Base-by-base conservation (phyloP, 1,140 invertebrate genomes). In the Penaeus japonicus region DNA sequence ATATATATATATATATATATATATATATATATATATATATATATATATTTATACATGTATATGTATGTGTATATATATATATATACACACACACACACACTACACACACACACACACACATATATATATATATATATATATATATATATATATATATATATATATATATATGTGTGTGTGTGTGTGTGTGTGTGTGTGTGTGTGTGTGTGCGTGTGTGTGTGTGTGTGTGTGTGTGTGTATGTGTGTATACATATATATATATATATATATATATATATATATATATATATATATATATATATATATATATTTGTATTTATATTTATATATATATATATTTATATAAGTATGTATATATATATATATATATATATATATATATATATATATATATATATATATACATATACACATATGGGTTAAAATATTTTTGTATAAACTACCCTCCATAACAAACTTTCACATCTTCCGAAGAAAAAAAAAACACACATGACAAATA, bases 81-180 rank as follows among this genome's bases (percentile, higher is more conserved):
- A 2, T 70, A 2, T 70, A 2, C 20, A 2, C 20, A 2, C 20
- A 2, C 2, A 65, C 27, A 65, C 12, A 1, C 20, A 2, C 27
- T 70, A 2, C 18, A 2, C 20, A 22, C 18, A 2, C 20, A 22
- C n/a, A 59, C n/a, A 59, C n/a, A 59, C n/a, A 70, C 20, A 22
- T 70, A 70, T 70, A 70, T 70, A 70, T 70, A 70, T 70, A 70
- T 22, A 70, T 70, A 70, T 70, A 70, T 70, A 70, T 65, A 30
- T 70, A 30, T 70, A 70, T 7, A 22, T 70, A 70, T 70, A 70
- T 70, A 70, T 70, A 70, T 70, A 70, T 70, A 70, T 70, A 70
- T 70, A 70, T 70, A 70, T 70, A 70, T 70, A 70, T 70, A 70
- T 10, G 17, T 15, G 17, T 15, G 62, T 15, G 62, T 15, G 17